These are phyloP conservation scores for Callorhinus ursinus DNA, from an alignment of 2,113 vertebrate genomes.

Conservation along the genomic window DNA sequence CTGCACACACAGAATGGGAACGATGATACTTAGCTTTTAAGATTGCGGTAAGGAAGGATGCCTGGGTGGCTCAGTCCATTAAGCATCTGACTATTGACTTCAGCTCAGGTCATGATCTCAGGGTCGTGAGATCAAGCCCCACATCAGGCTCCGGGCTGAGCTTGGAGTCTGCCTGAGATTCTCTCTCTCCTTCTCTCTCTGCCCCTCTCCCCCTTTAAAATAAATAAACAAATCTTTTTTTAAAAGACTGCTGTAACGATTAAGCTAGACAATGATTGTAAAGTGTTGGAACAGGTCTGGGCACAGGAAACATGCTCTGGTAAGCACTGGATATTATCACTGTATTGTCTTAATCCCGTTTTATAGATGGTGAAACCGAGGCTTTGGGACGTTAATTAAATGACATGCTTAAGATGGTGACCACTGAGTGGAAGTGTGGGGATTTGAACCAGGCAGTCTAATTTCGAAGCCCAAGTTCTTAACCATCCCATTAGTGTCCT, in stretches of 20 bases:
- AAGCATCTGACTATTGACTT: not conserved
- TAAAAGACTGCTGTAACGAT: not conserved
- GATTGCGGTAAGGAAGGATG: not conserved
- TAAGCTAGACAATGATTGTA: not conserved
- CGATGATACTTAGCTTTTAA: not conserved
- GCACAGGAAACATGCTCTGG: not conserved
- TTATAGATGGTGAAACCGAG: conserved; percentile 22
- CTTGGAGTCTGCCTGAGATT: not conserved
- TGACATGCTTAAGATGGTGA: not conserved
- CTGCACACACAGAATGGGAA: not conserved
- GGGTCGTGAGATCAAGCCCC: not conserved
- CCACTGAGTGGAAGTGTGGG: not conserved
- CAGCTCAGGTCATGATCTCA: not conserved
- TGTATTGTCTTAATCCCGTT: not conserved
- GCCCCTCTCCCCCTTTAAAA: not conserved
- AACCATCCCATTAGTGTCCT: not conserved
- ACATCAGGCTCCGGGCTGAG: not conserved
- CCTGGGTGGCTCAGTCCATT: not conserved
- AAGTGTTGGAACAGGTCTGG: not conserved
- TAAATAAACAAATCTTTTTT: not conserved
- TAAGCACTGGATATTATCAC: not conserved
- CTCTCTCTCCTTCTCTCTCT: not conserved
- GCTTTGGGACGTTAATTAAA: not conserved
- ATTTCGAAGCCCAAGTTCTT: not conserved
- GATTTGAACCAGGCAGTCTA: not conserved